phyloP scores from a whole-genome alignment of 2,113 vertebrate species.

The Neolamprologus devosi region DNA sequence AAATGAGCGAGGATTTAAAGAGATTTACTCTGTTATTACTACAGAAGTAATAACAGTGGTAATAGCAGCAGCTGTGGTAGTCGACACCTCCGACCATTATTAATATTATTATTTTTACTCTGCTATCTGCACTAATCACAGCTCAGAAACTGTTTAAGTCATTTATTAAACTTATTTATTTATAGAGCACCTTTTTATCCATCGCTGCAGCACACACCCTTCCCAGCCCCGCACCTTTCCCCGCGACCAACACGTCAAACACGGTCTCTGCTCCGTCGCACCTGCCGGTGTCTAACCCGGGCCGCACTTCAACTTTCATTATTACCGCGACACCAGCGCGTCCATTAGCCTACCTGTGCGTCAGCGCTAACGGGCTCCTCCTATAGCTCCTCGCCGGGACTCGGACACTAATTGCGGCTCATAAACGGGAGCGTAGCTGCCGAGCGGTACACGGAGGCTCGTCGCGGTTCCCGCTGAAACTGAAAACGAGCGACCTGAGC shows the following conservation, averaged over 20 bases:
- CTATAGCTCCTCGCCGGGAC: neutral
- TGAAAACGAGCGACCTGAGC: neutral
- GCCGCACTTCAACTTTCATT: neutral
- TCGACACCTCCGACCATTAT: rapidly evolving
- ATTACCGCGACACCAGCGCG: neutral
- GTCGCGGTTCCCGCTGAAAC: neutral
- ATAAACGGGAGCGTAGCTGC: neutral
- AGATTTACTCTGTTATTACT: neutral
- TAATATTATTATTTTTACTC: rapidly evolving
- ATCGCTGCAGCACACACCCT: neutral
- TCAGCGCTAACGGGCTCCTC: neutral
- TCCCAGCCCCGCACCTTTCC: neutral
- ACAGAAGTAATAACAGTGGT: neutral
- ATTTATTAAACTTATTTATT: neutral
- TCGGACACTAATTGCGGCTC: neutral
- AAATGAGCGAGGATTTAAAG: neutral
- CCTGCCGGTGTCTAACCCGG: neutral
- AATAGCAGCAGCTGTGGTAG: neutral
- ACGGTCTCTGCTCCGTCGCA: neutral
- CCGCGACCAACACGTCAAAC: neutral
- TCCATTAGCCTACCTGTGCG: slow-evolving; percentile 10
- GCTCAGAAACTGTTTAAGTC: neutral
- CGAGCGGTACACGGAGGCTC: neutral
- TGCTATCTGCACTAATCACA: neutral
- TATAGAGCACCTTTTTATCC: neutral